These are phyloP conservation scores for Sphenopsis melanotis DNA, from an alignment of 2,797 vertebrate genomes.

Conservation along the genomic window DNA sequence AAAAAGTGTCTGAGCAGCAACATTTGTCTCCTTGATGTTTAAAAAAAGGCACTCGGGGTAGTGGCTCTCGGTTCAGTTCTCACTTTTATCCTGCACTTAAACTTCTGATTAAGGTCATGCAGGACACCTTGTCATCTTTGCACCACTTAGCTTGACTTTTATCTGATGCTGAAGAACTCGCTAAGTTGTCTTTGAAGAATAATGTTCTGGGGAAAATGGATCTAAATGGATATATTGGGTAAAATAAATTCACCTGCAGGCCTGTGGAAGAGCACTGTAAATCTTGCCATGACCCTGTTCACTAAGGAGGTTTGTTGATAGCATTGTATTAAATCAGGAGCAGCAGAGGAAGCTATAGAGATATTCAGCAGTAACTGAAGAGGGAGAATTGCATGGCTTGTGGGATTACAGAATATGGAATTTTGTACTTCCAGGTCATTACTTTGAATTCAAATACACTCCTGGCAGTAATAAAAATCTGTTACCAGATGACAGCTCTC, in stretches of 20 bases:
- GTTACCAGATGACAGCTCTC: constrained; percentile 41
- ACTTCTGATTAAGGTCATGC: background rate
- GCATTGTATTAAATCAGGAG: constrained; percentile 22
- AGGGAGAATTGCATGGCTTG: background rate
- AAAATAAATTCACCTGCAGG: constrained; percentile 46
- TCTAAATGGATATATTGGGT: constrained; percentile 23
- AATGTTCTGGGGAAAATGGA: background rate
- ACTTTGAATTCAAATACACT: constrained; percentile 40
- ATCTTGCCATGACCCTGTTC: constrained; percentile 16
- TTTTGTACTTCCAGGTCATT: constrained; percentile 48
- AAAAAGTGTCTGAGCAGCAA: background rate
- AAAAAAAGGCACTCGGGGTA: background rate
- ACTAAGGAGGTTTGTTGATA: constrained; percentile 28
- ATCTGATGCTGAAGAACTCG: background rate
- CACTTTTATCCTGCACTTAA: constrained; percentile 4
- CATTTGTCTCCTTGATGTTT: constrained; percentile 52
- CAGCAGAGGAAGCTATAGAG: background rate
- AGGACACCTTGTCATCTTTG: background rate
- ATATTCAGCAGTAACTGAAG: constrained; percentile 28
- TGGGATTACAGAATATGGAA: constrained; percentile 49
- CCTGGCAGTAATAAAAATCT: constrained; percentile 46
- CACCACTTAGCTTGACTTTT: background rate
- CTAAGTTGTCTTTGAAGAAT: constrained; percentile 6
- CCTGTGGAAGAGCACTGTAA: background rate
- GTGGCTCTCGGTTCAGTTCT: background rate